Conservation (phyloP, 2,797 vertebrate species). For the Molossus molossus region DNA sequence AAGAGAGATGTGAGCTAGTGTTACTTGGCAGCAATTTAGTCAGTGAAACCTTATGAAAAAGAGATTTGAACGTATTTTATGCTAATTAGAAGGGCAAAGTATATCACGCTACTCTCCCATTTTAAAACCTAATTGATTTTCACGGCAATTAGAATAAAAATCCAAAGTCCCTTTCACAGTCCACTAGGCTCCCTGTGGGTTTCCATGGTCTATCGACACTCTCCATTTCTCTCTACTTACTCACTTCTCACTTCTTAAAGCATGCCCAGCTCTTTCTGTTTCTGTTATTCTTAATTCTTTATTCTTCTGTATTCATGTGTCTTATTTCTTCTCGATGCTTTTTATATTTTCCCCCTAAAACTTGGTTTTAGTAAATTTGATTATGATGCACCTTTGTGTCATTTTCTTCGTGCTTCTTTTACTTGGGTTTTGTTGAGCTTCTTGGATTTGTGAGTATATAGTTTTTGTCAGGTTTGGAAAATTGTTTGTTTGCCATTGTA, state of each 20-base stretch:
- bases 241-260: not conserved
- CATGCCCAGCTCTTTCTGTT: not conserved
- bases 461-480: constrained; percentile 5
- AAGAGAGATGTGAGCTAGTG: not conserved
- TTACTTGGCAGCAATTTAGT: not conserved
- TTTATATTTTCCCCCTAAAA: not conserved
- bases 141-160: not conserved
- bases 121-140: not conserved
- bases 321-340: not conserved
- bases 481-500: not conserved
- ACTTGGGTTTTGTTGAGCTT: constrained; percentile 27
- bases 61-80: not conserved
- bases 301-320: not conserved
- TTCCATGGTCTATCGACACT: not conserved
- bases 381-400: not conserved
- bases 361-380: constrained; percentile 30
- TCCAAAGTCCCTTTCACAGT: not conserved
- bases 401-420: constrained; percentile 44
- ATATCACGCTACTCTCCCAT: not conserved
- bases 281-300: not conserved
- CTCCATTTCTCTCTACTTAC: not conserved
- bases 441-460: constrained; percentile 2
- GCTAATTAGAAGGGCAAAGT: not conserved
- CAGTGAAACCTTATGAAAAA: not conserved
- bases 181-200: not conserved